Conservation (phyloP, 2,113 vertebrate genomes). For the Xyrauchen texanus region DNA sequence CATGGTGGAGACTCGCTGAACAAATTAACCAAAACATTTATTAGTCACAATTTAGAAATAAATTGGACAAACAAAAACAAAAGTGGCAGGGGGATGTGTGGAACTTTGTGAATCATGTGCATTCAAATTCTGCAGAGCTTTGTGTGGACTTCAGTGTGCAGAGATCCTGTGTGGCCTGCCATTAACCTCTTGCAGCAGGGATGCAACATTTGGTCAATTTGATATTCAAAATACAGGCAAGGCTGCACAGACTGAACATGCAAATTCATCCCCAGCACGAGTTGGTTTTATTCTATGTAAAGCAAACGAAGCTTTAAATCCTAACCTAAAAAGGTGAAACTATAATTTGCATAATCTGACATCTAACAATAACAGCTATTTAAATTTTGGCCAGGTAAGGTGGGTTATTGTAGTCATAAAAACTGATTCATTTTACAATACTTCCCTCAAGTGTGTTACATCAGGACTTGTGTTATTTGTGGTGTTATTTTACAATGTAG, state of each 20-base stretch:
- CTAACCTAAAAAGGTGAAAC: not conserved
- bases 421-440: not conserved
- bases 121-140: no score
- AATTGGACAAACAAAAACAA: no score
- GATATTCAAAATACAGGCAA: conserved; percentile 2
- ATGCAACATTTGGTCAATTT: not conserved
- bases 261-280: not conserved
- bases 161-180: not conserved
- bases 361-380: no score
- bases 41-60: no score
- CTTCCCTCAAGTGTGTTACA: not conserved
- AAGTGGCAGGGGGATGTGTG: no score
- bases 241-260: not conserved
- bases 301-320: no score
- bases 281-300: no score
- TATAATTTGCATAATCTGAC: not conserved
- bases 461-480: conserved; percentile 4
- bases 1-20: no score
- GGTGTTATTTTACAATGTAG: conserved; percentile 46
- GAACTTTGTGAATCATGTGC: no score
- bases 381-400: not conserved
- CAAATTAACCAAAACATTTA: no score
- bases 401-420: not conserved
- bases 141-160: no score
- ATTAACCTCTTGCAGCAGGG: not conserved